These are phyloP conservation scores for Muraenolepis orangiensis DNA, from an alignment of 2,797 vertebrate genomes.

Conservation along the genomic window DNA sequence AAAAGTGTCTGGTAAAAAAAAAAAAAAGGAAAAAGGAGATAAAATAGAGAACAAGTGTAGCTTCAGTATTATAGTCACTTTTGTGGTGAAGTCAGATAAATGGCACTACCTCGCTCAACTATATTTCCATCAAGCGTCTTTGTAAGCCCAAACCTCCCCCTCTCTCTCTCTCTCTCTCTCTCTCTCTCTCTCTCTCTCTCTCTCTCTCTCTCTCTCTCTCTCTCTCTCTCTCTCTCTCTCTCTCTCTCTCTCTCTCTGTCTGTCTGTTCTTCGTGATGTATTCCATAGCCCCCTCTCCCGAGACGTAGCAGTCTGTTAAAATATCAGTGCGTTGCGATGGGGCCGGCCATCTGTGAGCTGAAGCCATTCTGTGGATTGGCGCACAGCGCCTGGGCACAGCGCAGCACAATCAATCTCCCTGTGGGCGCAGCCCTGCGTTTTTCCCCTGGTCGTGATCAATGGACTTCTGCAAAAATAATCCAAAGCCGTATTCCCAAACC, in stretches of 20 bases:
- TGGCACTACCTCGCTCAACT: not conserved
- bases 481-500: not conserved
- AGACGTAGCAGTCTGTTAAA: slow-evolving; percentile 31
- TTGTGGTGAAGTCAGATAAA: not conserved
- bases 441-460: slow-evolving; percentile 2
- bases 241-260: slow-evolving; percentile 2
- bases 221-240: no score
- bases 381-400: not conserved
- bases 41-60: not conserved
- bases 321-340: slow-evolving; percentile 8
- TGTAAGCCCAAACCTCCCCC: not conserved
- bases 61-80: not conserved
- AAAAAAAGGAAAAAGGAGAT: not conserved
- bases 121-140: slow-evolving; percentile 1
- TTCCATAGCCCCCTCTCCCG: not conserved
- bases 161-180: no score
- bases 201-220: no score
- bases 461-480: not conserved
- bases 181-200: no score
- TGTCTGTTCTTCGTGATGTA: not conserved
- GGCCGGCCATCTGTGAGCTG: slow-evolving; percentile 13
- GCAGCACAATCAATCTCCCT: slow-evolving; percentile 11
- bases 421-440: not conserved
- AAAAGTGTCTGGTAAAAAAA: not conserved
- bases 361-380: not conserved